A percentile compares a stretch with the other conserved stretches of the same genome.
phyloP scores from a whole-genome alignment of 2,797 vertebrate genomes.

The Sebastes matsubarae region DNA sequence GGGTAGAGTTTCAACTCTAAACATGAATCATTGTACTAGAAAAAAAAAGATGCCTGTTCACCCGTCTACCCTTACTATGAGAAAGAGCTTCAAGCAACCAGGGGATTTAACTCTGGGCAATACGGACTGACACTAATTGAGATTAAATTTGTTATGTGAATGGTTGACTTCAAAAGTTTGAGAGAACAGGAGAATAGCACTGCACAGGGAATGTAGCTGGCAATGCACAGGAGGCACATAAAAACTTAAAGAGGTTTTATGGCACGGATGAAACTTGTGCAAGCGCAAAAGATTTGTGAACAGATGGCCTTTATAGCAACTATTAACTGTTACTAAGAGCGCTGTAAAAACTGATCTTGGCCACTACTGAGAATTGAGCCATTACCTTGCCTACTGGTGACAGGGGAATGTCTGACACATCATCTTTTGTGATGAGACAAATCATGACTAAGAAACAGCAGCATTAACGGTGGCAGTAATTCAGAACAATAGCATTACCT shows the following conservation, averaged over 20 bases:
- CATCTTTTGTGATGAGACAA: neutral
- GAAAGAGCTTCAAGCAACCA: neutral
- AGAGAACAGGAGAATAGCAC: neutral
- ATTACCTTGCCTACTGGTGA: neutral
- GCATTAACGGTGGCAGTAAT: neutral
- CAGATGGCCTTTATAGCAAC: constrained; percentile 1
- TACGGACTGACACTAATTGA: neutral
- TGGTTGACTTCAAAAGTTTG: neutral
- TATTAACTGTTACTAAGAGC: neutral
- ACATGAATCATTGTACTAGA: neutral
- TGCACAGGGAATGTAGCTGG: neutral
- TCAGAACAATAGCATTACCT: neutral
- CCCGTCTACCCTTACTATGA: neutral
- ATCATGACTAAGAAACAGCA: neutral
- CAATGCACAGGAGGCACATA: neutral
- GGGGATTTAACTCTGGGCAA: neutral
- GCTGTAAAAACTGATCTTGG: neutral
- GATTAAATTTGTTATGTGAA: constrained; percentile 1
- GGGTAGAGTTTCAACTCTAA: neutral
- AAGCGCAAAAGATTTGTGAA: constrained; percentile 16
- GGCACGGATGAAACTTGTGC: neutral
- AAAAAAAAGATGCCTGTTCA: neutral
- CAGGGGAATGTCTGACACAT: neutral
- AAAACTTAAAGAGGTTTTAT: neutral
- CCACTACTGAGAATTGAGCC: neutral